Evolutionary conservation across 2,113 vertebrate genomes (phyloP).

Genomic region (Ranitomeya imitator): DNA sequence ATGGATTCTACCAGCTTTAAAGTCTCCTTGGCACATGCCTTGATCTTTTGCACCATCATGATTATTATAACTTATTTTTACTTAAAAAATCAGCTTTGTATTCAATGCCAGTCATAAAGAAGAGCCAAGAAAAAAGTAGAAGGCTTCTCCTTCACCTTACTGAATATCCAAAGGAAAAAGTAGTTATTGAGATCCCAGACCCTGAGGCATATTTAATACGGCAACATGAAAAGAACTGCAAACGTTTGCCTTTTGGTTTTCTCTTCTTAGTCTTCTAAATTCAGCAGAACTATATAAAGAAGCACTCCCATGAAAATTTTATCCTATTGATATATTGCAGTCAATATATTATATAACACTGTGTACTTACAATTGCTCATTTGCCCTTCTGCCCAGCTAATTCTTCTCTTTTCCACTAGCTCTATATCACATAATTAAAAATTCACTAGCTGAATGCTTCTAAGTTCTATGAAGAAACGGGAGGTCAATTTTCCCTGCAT

Average conservation of each 20-base stretch:
- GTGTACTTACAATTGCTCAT: too few relatives aligned
- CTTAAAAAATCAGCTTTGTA: not conserved
- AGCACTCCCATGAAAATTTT: too few relatives aligned
- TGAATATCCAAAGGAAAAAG: not conserved
- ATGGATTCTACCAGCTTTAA: not conserved
- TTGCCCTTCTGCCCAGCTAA: too few relatives aligned
- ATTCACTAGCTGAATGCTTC: too few relatives aligned
- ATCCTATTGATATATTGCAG: too few relatives aligned
- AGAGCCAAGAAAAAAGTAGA: not conserved
- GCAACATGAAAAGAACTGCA: conserved; percentile 5
- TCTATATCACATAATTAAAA: too few relatives aligned
- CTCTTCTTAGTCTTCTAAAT: not conserved
- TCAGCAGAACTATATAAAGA: not conserved
- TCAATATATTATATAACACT: too few relatives aligned
- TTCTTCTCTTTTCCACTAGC: too few relatives aligned
- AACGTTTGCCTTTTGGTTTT: not conserved
- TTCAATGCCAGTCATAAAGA: not conserved
- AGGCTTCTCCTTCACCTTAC: not conserved
- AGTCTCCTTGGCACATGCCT: not conserved
- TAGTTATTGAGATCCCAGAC: not conserved
- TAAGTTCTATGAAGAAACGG: too few relatives aligned
- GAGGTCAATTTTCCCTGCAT: too few relatives aligned
- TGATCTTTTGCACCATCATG: not conserved
- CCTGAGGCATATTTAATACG: conserved; percentile 1
- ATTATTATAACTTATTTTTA: not conserved